Percentiles rank a stretch among this genome's conserved stretches.
Conservation (phyloP, 2,113 vertebrate species). For the Natator depressus region DNA sequence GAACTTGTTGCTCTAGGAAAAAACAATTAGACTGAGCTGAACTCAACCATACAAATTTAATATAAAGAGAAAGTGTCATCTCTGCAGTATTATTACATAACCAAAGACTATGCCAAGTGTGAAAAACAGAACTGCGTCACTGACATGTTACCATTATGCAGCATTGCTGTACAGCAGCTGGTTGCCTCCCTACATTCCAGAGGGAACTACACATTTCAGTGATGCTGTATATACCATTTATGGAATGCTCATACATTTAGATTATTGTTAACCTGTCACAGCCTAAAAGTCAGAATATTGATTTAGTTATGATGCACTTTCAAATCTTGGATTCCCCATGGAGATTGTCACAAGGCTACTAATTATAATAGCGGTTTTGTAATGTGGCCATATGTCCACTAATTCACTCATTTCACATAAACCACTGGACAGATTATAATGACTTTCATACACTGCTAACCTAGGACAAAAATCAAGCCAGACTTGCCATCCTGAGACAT, state of each 20-base stretch:
- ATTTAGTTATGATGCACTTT: neutral
- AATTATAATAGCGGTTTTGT: neutral
- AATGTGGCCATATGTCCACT: fast-evolving
- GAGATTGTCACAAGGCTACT: neutral
- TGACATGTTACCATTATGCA: fast-evolving
- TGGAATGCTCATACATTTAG: no score
- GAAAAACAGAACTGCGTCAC: neutral
- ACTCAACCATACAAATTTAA: fast-evolving
- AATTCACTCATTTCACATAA: neutral
- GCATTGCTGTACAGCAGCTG: no score
- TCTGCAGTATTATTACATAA: neutral
- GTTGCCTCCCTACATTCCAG: neutral
- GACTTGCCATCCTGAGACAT: neutral
- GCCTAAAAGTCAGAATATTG: neutral
- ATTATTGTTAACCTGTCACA: neutral
- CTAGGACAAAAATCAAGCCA: neutral
- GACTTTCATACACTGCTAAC: neutral
- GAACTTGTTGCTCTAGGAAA: neutral
- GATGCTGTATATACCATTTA: neutral
- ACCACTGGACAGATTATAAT: neutral
- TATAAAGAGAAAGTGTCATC: fast-evolving
- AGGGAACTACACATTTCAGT: neutral
- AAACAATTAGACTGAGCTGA: neutral
- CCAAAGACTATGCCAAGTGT: neutral
- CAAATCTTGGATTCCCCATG: neutral